A percentile compares a stretch with the other conserved stretches of the same genome.
These are phyloP conservation scores for Gallinago jamesoni DNA, from an alignment of 2,113 vertebrate genomes.

Conservation along the genomic window DNA sequence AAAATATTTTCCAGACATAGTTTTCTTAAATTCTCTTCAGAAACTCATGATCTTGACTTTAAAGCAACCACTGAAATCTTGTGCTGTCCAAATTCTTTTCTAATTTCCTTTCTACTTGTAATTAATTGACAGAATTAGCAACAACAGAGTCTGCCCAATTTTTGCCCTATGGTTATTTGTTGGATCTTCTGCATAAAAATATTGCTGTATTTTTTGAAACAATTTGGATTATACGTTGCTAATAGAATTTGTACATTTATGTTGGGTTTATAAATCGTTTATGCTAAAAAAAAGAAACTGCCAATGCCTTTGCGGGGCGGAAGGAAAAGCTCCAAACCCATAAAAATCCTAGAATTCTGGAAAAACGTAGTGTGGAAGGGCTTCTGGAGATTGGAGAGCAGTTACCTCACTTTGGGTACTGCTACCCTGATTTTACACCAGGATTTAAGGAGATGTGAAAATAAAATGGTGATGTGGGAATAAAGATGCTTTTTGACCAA, in stretches of 20 bases:
- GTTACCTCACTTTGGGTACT: neutral
- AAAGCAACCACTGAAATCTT: neutral
- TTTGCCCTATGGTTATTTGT: neutral
- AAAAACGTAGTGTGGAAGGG: neutral
- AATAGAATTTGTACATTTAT: fast-evolving
- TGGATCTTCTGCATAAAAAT: neutral
- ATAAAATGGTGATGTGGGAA: neutral
- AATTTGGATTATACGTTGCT: neutral
- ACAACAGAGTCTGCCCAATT: neutral
- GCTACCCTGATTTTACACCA: neutral
- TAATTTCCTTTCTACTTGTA: neutral
- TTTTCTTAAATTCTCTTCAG: neutral
- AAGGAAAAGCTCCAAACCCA: neutral
- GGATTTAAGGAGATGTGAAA: neutral
- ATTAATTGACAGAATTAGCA: neutral
- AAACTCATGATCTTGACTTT: neutral
- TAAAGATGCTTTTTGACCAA: neutral
- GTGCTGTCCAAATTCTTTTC: fast-evolving
- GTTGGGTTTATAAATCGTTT: neutral
- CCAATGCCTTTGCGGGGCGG: neutral
- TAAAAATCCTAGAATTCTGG: neutral
- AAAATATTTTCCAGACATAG: neutral
- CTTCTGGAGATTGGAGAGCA: neutral
- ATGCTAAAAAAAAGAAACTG: neutral
- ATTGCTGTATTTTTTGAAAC: neutral